Percentiles rank a stretch among this genome's conserved stretches.
These are phyloP conservation scores for Diadumene lineata DNA, from an alignment of 92 coral and sea anemone genomes.

Conservation along the genomic window DNA sequence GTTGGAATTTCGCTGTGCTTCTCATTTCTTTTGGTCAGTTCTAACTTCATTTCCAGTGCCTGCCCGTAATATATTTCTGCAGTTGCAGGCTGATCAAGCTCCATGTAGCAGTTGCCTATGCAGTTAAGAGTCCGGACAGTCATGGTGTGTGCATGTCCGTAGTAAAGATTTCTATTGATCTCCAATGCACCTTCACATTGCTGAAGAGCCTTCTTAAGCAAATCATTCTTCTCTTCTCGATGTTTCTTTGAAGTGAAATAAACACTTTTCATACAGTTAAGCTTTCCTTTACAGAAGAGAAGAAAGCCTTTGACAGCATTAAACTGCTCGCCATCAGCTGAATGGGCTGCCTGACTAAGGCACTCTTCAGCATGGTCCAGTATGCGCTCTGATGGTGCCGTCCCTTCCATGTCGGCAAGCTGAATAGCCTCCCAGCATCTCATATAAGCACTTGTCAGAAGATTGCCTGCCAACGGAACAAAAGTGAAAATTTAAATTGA, in stretches of 20 bases:
- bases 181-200: constrained; percentile 28
- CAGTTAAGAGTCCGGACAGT: constrained; percentile 58
- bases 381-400: constrained; percentile 27
- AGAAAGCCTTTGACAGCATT: constrained; percentile 37
- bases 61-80: constrained; percentile 28
- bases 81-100: constrained; percentile 9
- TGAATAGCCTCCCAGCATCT: constrained; percentile 64
- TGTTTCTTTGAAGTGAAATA: constrained; percentile 14
- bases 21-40: constrained; percentile 29
- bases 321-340: constrained; percentile 21
- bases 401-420: constrained; percentile 45
- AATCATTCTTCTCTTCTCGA: not conserved
- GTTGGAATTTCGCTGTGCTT: constrained; percentile 63
- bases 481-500: not conserved
- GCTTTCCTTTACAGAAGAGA: constrained; percentile 34
- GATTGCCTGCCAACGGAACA: not conserved
- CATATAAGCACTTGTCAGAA: constrained; percentile 35
- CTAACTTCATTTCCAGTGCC: constrained; percentile 30
- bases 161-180: constrained; percentile 5
- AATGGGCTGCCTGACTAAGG: constrained; percentile 5
- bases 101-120: constrained; percentile 51
- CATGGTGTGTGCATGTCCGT: constrained; percentile 22
- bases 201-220: constrained; percentile 1
- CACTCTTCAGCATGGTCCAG: constrained; percentile 30
- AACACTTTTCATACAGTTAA: constrained; percentile 8